phyloP scores from a whole-genome alignment of 2,797 vertebrate species.

The Linurgus olivaceus region DNA sequence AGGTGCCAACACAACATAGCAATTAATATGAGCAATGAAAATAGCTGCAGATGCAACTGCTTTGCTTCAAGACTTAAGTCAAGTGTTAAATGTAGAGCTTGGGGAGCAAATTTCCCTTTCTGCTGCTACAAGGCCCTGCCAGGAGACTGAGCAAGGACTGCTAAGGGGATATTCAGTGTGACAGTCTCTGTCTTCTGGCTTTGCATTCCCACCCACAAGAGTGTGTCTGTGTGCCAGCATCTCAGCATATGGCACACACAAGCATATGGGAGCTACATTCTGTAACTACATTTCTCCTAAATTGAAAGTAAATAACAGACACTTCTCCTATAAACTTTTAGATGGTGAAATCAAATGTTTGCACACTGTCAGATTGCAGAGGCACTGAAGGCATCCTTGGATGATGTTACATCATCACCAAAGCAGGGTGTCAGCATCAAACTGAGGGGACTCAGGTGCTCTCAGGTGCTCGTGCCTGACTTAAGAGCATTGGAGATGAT shows the following conservation, averaged over 20 bases:
- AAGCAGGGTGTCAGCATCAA: neutral
- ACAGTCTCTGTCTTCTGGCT: neutral
- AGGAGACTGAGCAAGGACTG: neutral
- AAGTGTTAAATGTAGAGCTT: neutral
- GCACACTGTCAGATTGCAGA: neutral
- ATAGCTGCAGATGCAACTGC: neutral
- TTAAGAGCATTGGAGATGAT: neutral
- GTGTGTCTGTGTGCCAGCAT: neutral
- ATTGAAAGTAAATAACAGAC: conserved; percentile 40
- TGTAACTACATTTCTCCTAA: conserved; percentile 30
- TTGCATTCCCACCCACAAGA: neutral
- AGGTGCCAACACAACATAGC: neutral
- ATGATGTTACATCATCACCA: neutral
- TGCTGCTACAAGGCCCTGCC: neutral
- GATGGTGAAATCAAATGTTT: conserved; percentile 7
- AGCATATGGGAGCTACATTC: conserved; percentile 45
- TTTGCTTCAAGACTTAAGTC: neutral
- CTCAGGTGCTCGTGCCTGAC: neutral
- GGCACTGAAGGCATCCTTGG: neutral
- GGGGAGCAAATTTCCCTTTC: neutral
- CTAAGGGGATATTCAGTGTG: neutral
- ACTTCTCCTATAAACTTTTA: conserved; percentile 41
- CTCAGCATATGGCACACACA: neutral
- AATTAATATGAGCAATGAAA: neutral
- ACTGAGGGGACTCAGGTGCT: neutral